These are phyloP conservation scores for Ylistrum balloti DNA, from an alignment of 1,140 invertebrate species.

Conservation along the genomic window DNA sequence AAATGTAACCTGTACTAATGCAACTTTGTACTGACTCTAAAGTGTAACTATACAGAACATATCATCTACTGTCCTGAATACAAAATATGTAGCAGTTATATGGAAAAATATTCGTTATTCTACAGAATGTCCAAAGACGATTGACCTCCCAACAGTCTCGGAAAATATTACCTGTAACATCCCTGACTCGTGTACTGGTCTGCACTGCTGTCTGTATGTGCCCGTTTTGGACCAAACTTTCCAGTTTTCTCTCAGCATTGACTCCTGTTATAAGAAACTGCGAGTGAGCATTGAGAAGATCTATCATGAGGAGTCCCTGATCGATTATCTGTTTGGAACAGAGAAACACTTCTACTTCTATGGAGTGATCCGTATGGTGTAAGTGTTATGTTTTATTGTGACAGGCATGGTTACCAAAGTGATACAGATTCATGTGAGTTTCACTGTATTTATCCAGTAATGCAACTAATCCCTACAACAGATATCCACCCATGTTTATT, in stretches of 20 bases:
- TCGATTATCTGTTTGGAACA: not conserved
- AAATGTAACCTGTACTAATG: too few species aligned
- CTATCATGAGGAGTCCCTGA: slow-evolving; percentile 4
- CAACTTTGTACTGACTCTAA: too few species aligned
- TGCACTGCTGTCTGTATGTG: slow-evolving; percentile 49
- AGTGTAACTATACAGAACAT: too few species aligned
- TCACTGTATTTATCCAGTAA: too few species aligned
- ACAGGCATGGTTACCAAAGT: too few species aligned
- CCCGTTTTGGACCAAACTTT: slow-evolving; percentile 48
- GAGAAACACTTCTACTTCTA: slow-evolving; percentile 5
- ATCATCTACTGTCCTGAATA: too few species aligned
- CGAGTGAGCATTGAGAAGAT: slow-evolving; percentile 51
- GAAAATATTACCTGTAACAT: slow-evolving; percentile 37
- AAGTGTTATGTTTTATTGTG: not conserved
- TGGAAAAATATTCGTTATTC: too few species aligned
- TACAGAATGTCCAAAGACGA: slow-evolving; percentile 48
- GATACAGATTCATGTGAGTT: too few species aligned
- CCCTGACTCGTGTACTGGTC: slow-evolving; percentile 42
- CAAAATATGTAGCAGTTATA: too few species aligned
- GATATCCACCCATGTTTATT: too few species aligned
- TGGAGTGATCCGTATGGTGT: not conserved
- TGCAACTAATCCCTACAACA: too few species aligned
- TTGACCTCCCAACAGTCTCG: not conserved
- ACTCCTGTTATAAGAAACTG: slow-evolving; percentile 52
- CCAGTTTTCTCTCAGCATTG: slow-evolving; percentile 44